phyloP scores from a whole-genome alignment of 2,113 vertebrate genomes.

The Pteruthius melanotis region DNA sequence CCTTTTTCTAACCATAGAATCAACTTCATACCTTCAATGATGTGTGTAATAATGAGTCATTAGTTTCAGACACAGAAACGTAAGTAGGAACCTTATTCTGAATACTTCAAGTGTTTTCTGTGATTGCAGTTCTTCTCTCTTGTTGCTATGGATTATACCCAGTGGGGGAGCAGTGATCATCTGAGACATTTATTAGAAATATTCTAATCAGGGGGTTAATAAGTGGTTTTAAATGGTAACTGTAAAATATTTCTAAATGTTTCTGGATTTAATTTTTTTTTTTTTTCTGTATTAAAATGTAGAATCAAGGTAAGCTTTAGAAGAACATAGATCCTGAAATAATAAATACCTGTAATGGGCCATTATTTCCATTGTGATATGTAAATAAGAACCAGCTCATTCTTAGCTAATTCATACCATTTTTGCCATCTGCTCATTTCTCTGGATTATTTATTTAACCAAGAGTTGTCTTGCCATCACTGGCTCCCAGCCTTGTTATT shows the following conservation, averaged over 20 bases:
- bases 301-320: not conserved
- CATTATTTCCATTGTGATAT: not conserved
- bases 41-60: conserved; percentile 98
- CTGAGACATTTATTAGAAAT: not conserved
- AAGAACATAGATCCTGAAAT: not conserved
- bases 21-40: conserved; percentile 99
- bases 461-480: not conserved
- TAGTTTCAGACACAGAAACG: conserved; percentile 99
- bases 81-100: conserved; percentile 76
- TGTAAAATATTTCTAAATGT: not conserved
- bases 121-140: not conserved
- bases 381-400: not conserved
- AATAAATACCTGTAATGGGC: not conserved
- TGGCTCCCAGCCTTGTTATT: not conserved
- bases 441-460: not conserved
- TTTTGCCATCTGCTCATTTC: not conserved
- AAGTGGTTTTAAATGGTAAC: not conserved
- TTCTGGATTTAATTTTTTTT: not conserved
- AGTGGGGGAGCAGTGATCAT: not conserved
- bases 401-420: not conserved
- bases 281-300: not conserved
- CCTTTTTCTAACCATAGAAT: conserved; percentile 81
- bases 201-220: not conserved
- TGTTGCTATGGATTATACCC: not conserved
- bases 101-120: not conserved